phyloP scores from a whole-genome alignment of 2,113 vertebrate species.

The Thymallus thymallus region DNA sequence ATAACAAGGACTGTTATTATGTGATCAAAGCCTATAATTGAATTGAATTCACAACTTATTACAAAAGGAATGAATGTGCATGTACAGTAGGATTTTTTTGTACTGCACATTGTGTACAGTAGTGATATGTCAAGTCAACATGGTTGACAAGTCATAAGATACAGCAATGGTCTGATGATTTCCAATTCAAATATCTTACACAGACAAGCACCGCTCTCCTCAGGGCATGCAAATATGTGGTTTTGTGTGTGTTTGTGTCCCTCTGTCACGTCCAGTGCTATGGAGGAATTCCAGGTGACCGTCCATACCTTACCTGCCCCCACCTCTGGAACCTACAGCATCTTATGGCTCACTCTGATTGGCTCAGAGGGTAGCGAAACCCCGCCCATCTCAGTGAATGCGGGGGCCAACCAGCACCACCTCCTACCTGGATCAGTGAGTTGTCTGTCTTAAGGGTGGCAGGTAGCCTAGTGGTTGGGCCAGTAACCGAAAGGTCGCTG shows the following conservation, averaged over 20 bases:
- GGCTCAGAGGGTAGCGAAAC: slow-evolving; percentile 60
- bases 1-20: too few relatives aligned
- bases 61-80: too few relatives aligned
- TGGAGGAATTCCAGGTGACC: slow-evolving; percentile 57
- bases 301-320: slow-evolving; percentile 60
- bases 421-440: slow-evolving; percentile 68
- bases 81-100: too few relatives aligned
- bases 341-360: slow-evolving; percentile 62
- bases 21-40: too few relatives aligned
- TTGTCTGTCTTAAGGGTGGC: too few relatives aligned
- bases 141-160: too few relatives aligned
- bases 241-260: not conserved
- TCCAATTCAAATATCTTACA: not conserved
- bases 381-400: slow-evolving; percentile 33
- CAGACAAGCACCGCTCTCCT: not conserved
- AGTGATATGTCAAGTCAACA: too few relatives aligned
- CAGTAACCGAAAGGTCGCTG: too few relatives aligned
- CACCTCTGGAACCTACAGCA: slow-evolving; percentile 61
- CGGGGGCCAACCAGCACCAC: not conserved
- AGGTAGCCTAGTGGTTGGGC: too few relatives aligned
- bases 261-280: slow-evolving; percentile 4
- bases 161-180: not conserved
- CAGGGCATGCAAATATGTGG: not conserved
- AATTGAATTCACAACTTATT: too few relatives aligned
- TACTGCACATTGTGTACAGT: too few relatives aligned